Base-by-base conservation (phyloP, 1,140 invertebrate genomes). In the Pararge aegeria region DNA sequence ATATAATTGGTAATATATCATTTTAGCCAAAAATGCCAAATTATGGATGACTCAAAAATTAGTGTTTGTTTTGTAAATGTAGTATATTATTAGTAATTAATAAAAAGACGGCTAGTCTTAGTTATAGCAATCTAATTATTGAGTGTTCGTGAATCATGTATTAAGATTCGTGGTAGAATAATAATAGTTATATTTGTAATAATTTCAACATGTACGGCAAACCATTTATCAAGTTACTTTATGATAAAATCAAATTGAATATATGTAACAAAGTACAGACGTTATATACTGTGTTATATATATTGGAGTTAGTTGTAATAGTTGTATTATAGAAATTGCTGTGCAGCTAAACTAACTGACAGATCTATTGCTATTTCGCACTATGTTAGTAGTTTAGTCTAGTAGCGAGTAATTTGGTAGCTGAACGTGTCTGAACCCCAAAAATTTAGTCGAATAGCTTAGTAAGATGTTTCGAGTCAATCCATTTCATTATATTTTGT, bases 21-120 rank as follows among this genome's bases (percentile, higher is more conserved):
- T 82, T 88, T 85, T 78, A 75, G 80, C 85, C 82, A 86, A 87
- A 85, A 78, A 83, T 83, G 83, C 85, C 85, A 88, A 88, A 86
- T 75, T 63, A 34, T 38, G 30, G 27, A 48, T 63, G 61, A 53
- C 54, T 63, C 55, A 57, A 63, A 50, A 34, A 20, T 38, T 55
- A 55, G 60, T 51, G 29, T 52, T 56, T 55, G 40, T 52, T 34
- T 52, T 16, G 16, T 34, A 30, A 52, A 12, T 52, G 27, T 29
- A 27, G 27, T 52, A 5, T 50, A 50, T 52, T 34, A 50, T 48
- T 49, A 37, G 40, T 57, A 53, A 46, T 44, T 57, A 53, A 46
- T 52, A 30, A 20, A 53, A 53, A 57, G 42, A 48, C 30, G 29
- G 55, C 55, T 57, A 63, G 61, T 52, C 27, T 18, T 48, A 63